Percentiles rank a stretch among this genome's conserved stretches.
phyloP scores from a whole-genome alignment of 1,140 invertebrate species.

The Conus betulinus region DNA sequence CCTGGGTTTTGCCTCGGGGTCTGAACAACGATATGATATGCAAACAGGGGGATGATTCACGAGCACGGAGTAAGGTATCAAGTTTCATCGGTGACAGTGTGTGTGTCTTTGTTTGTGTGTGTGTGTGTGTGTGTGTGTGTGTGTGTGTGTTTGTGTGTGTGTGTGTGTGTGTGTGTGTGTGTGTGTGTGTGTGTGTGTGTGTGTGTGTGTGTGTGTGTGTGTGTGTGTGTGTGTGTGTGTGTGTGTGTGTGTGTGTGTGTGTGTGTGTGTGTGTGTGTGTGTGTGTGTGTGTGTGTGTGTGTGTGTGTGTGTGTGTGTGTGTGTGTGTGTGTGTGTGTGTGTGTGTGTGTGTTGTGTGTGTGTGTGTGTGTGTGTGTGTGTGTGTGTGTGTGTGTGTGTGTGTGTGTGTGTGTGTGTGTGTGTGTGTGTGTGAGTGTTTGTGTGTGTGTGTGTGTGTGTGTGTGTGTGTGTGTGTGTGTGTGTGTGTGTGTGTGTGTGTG shows the following conservation, averaged over 20 bases:
- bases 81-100: background rate
- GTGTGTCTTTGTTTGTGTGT: background rate
- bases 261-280: background rate
- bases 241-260: background rate
- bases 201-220: background rate
- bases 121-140: background rate
- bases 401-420: background rate
- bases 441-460: background rate
- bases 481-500: background rate
- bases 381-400: background rate
- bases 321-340: no score
- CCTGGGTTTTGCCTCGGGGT: no score
- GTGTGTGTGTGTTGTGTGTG: no score
- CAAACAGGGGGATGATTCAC: no score
- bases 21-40: no score
- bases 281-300: constrained; percentile 14
- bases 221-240: background rate
- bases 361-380: background rate
- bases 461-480: background rate
- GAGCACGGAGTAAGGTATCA: no score
- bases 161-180: background rate
- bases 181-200: background rate
- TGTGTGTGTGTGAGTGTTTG: background rate
- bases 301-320: background rate
- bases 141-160: background rate